Percentiles rank a stretch among this genome's conserved stretches.
Evolutionary conservation across 2,797 vertebrate species (phyloP).

Genomic region (Ptychobarbus kaznakovi): DNA sequence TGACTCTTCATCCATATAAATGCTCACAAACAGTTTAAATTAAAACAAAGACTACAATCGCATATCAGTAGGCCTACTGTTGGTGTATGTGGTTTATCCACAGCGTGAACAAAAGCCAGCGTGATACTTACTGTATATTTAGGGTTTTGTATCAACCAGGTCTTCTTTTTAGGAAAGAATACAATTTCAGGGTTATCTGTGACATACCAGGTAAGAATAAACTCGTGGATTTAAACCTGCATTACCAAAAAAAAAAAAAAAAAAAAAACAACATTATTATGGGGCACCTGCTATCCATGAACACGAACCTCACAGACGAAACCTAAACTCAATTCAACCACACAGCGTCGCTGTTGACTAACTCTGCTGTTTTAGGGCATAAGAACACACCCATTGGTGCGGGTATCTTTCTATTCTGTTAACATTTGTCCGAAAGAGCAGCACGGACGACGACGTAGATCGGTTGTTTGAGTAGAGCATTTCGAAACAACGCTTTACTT

Average conservation of each 20-base stretch:
- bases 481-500: background rate
- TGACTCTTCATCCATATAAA: background rate
- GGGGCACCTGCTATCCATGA: background rate
- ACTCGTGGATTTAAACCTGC: background rate
- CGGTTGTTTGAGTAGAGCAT: background rate
- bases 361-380: background rate
- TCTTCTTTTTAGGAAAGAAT: too few relatives aligned
- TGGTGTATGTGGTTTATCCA: background rate
- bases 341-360: slow-evolving; percentile 59
- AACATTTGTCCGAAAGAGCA: slow-evolving; percentile 6
- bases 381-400: slow-evolving; percentile 47
- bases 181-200: background rate
- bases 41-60: background rate
- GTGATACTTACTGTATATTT: background rate
- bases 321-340: slow-evolving; percentile 28
- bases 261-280: background rate
- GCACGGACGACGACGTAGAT: background rate
- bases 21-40: background rate
- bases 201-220: too few relatives aligned
- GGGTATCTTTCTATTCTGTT: background rate
- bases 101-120: background rate
- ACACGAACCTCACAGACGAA: background rate
- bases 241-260: background rate
- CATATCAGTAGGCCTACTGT: too few relatives aligned
- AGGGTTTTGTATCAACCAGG: background rate